These are phyloP conservation scores for Temnothorax ravouxi DNA, from an alignment of 2,888 invertebrate species.

Conservation along the genomic window DNA sequence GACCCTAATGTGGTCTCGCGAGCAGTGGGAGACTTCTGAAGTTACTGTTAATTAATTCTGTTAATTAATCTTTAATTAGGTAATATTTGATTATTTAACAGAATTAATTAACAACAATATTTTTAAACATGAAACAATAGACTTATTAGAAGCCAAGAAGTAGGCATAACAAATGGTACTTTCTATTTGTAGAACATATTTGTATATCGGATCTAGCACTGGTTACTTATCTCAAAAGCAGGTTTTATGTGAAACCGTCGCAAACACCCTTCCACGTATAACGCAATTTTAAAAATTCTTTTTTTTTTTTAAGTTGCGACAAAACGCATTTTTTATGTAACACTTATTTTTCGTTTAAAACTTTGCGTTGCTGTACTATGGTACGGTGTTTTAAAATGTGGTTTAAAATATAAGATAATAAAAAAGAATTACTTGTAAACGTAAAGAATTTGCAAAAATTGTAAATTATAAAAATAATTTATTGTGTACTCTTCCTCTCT, in stretches of 20 bases:
- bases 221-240: neutral
- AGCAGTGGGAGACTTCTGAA: constrained; percentile 15
- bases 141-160: neutral
- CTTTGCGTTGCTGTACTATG: neutral
- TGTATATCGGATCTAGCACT: neutral
- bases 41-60: constrained; percentile 14
- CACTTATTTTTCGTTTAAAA: constrained; percentile 24
- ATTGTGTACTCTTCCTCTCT: neutral
- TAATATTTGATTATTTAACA: neutral
- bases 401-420: neutral
- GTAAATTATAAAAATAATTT: neutral
- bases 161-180: neutral
- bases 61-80: neutral
- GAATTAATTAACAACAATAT: neutral
- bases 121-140: neutral
- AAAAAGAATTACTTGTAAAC: neutral
- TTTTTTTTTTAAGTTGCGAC: neutral
- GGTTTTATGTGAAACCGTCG: neutral
- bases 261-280: neutral
- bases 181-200: neutral
- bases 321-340: neutral
- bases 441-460: neutral
- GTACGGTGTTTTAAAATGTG: neutral
- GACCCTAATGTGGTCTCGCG: constrained; percentile 9
- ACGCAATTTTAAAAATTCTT: neutral